Conservation (phyloP, 2,797 vertebrate species). For the Molossus alvarezi region DNA sequence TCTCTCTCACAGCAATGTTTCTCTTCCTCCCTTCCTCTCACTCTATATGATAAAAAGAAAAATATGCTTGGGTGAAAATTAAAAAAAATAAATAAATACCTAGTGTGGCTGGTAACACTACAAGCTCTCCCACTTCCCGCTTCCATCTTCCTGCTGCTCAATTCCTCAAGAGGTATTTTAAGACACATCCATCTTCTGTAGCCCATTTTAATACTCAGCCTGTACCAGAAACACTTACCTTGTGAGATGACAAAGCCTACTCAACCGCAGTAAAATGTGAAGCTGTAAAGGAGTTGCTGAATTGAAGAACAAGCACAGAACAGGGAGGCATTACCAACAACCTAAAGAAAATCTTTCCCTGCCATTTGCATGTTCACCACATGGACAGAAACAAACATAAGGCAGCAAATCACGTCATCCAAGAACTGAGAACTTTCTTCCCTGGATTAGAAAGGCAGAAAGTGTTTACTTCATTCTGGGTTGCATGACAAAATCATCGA, state of each 20-base stretch:
- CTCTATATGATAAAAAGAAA: too few relatives aligned
- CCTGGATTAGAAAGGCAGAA: not conserved
- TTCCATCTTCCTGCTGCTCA: not conserved
- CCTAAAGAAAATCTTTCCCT: constrained; percentile 18
- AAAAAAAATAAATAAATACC: too few relatives aligned
- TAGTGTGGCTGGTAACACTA: not conserved
- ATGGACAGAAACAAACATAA: constrained; percentile 16
- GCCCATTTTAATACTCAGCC: constrained; percentile 63
- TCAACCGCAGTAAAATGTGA: not conserved
- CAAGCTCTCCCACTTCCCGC: not conserved
- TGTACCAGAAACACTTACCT: constrained; percentile 75
- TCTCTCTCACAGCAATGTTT: too few relatives aligned
- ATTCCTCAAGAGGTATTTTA: constrained; percentile 71
- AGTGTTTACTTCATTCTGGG: not conserved
- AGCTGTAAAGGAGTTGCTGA: not conserved
- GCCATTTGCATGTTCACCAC: not conserved
- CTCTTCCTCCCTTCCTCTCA: too few relatives aligned
- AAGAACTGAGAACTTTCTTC: not conserved
- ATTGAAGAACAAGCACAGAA: not conserved
- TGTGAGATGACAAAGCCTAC: constrained; percentile 67
- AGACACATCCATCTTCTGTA: constrained; percentile 51
- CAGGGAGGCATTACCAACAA: not conserved
- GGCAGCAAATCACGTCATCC: not conserved
- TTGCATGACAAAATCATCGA: constrained; percentile 9
- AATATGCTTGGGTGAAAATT: too few relatives aligned